Percentiles rank a stretch among this genome's conserved stretches.
phyloP scores from a whole-genome alignment of 1,140 invertebrate genomes.

The Brachionus rubens region DNA sequence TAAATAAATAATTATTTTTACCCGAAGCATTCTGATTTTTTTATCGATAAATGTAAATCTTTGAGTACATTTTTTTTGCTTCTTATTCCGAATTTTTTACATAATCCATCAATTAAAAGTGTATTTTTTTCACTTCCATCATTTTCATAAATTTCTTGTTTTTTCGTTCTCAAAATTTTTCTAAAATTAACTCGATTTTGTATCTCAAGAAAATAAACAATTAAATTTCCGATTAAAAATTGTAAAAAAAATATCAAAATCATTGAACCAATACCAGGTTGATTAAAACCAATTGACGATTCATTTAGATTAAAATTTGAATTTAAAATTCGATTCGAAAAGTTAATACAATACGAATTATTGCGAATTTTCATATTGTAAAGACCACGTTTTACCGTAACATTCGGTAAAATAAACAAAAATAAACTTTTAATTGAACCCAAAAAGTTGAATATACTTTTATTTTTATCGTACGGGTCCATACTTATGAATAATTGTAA shows the following conservation, averaged over 20 bases:
- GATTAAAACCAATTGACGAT: slow-evolving; percentile 1
- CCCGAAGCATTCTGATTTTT: slow-evolving; percentile 30
- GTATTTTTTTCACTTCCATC: background rate
- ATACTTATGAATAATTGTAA: background rate
- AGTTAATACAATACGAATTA: background rate
- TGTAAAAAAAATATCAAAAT: slow-evolving; percentile 7
- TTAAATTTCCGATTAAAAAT: slow-evolving; percentile 10
- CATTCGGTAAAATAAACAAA: background rate
- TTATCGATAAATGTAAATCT: background rate
- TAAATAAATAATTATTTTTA: background rate
- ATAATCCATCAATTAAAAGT: background rate
- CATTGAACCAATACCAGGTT: slow-evolving; percentile 25
- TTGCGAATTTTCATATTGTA: slow-evolving; percentile 19
- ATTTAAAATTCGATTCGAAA: background rate
- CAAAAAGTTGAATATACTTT: background rate
- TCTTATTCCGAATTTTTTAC: slow-evolving; percentile 23
- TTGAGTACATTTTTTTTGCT: background rate
- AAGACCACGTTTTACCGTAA: slow-evolving; percentile 19
- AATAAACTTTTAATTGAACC: background rate
- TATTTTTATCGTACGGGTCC: background rate
- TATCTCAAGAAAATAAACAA: background rate
- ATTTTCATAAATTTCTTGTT: background rate
- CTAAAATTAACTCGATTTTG: background rate
- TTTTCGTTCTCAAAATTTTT: background rate
- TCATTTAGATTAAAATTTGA: background rate